A percentile compares a stretch with the other conserved stretches of the same genome.
Evolutionary conservation across 2,888 invertebrate genomes (phyloP).

Genomic region (Trachelus troglodyta): DNA sequence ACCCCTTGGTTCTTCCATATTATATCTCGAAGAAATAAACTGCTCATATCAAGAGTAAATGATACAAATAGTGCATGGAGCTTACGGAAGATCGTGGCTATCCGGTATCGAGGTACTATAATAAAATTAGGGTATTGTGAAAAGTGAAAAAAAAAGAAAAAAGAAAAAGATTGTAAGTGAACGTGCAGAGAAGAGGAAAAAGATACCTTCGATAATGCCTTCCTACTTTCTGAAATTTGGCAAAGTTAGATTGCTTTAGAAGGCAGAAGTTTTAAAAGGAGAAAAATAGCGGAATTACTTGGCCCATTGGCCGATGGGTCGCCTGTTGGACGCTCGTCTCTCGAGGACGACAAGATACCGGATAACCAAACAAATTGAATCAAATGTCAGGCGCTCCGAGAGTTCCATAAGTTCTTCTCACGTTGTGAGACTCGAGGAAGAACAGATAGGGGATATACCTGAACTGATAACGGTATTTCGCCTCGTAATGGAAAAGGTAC

Average conservation of each 20-base stretch:
- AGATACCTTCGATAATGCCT: constrained; percentile 27
- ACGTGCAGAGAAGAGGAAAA: constrained; percentile 1
- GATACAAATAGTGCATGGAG: no score
- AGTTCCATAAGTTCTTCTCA: no score
- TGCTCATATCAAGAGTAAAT: no score
- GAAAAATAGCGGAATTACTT: constrained; percentile 26
- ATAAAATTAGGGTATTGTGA: no score
- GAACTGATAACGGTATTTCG: background rate
- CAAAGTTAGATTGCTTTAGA: constrained; percentile 35
- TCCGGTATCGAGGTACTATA: no score
- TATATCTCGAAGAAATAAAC: no score
- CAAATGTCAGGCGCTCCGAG: background rate
- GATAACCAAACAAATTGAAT: constrained; percentile 24
- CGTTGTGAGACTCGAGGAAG: no score
- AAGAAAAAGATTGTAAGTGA: background rate
- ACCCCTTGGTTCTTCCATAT: no score
- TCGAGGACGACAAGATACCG: constrained; percentile 3
- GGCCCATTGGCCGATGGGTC: constrained; percentile 21
- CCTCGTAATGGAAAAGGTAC: background rate
- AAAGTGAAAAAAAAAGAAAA: no score
- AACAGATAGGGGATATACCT: background rate
- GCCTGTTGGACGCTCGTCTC: constrained; percentile 14
- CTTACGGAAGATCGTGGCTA: no score
- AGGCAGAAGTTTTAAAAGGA: constrained; percentile 29
- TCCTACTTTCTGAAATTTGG: constrained; percentile 22